Percentiles rank a stretch among this genome's conserved stretches.
Conservation (phyloP, 2,113 vertebrate genomes). For the Saimiri boliviensis region DNA sequence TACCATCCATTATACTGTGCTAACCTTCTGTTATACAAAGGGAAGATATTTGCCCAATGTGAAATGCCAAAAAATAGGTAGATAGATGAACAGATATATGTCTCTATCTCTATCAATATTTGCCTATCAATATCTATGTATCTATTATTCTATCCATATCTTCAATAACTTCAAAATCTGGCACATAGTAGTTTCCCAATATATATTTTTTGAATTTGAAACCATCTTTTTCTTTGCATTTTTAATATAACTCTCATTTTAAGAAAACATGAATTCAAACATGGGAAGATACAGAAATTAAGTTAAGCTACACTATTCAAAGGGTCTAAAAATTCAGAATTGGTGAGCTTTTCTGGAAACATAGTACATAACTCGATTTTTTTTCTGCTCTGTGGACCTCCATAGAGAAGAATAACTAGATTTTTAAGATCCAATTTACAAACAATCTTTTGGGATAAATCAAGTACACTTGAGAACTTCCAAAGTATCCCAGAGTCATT, state of each 20-base stretch:
- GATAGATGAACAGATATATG: neutral
- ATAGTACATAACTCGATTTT: neutral
- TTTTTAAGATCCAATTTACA: neutral
- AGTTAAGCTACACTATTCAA: neutral
- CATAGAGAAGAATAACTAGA: too few relatives aligned
- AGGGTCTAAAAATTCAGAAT: neutral
- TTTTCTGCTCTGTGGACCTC: too few relatives aligned
- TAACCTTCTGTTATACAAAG: neutral
- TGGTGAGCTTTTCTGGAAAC: neutral
- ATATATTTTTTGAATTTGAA: neutral
- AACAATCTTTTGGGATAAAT: neutral
- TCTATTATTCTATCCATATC: neutral
- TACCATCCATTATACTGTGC: neutral
- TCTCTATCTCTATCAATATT: neutral
- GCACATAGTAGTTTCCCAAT: neutral
- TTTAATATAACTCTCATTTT: neutral
- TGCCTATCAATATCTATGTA: neutral
- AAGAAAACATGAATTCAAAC: conserved; percentile 4
- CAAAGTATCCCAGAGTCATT: neutral
- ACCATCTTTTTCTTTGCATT: neutral
- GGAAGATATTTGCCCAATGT: neutral
- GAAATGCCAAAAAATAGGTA: neutral
- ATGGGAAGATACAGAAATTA: neutral
- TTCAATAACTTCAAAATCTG: neutral
- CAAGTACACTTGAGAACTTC: neutral